These are phyloP conservation scores for Rostratula benghalensis DNA, from an alignment of 2,113 vertebrate species.

Conservation along the genomic window DNA sequence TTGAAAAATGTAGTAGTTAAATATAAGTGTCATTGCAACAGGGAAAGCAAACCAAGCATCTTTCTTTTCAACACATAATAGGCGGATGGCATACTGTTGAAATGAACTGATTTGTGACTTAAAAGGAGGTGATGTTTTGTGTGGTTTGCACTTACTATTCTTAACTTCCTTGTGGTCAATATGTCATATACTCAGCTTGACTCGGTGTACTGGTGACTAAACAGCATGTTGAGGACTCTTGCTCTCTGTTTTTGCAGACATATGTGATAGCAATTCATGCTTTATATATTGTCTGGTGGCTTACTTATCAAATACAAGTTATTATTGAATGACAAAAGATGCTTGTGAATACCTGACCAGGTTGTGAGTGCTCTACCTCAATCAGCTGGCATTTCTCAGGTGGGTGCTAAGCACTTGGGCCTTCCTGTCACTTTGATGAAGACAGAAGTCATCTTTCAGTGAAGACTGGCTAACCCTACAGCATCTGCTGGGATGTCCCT, in stretches of 20 bases:
- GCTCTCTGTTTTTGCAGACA: background rate
- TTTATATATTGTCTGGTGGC: accelerated
- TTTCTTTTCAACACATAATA: background rate
- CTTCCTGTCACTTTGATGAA: background rate
- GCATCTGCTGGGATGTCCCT: background rate
- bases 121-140: background rate
- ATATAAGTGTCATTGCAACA: background rate
- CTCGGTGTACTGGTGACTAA: background rate
- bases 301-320: background rate
- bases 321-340: background rate
- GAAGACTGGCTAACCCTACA: background rate
- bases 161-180: background rate
- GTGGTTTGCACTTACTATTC: background rate
- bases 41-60: background rate
- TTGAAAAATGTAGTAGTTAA: background rate
- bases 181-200: background rate
- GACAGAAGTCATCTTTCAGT: background rate
- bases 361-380: background rate
- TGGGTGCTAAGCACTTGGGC: background rate
- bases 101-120: background rate
- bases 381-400: background rate
- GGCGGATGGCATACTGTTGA: background rate
- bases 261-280: background rate
- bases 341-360: background rate
- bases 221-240: background rate